Base-by-base conservation (phyloP, 2,888 invertebrate species). In the Xanthorhoe spadicearia region DNA sequence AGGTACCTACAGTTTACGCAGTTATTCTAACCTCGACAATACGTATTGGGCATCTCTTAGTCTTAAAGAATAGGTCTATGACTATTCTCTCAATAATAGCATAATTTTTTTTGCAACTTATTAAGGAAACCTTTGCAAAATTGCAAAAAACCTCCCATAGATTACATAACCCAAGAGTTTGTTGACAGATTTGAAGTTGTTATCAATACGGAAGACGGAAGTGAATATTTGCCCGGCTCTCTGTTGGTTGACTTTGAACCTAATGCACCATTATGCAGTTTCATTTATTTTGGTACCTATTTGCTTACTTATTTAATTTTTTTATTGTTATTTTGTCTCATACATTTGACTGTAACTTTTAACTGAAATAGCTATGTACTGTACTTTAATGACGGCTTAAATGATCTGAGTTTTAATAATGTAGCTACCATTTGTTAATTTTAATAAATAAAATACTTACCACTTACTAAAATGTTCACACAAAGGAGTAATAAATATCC, bases 121-220 rank as follows among this genome's bases (percentile, higher is more conserved):
- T n/a, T 32, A 5, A 1, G n/a, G 38, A 1, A 43, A 43, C 38
- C 38, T 13, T 58, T 53, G 10, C 18, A 6, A 2, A 52, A n/a
- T n/a, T n/a, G n/a, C n/a, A n/a, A 52, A 68, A 70, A 70, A 64
- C 56, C 58, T 8, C 52, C 71, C 54, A 8, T 71, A 61, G 74
- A 79, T 90, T 89, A 90, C 83, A 87, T 89, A 89, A 89, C 85
- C 79, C 79, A 81, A 17, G 79, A 75, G 72, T 78, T 83, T 85
- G 80, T 83, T 84, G 81, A 83, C 80, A 85, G 78, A 74, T 79
- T 74, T 73, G 60, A 72, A 51, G 67, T 68, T 75, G 59, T 68
- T 61, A 58, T 60, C 62, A 50, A 10, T 50, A n/a, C 43, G 62
- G 51, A 62, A 58, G 52, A 51, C 19, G 35, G 46, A 61, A 61